Conservation (phyloP, 2,888 invertebrate species). For the Drosophila gaucha region DNA sequence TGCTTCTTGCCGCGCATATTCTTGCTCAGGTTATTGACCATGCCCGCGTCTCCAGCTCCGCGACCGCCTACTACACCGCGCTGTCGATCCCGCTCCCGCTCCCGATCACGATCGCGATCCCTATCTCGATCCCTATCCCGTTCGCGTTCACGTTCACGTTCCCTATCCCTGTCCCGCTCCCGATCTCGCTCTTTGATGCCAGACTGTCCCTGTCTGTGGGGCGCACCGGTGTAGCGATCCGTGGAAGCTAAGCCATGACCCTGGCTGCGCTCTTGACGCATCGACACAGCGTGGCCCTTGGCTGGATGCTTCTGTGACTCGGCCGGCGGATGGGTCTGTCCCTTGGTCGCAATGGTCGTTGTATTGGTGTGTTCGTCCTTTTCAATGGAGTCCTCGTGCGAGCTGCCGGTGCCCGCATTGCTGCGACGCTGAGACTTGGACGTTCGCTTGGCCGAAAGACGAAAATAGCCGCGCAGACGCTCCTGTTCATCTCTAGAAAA, state of each 20-base stretch:
- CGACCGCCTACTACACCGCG: constrained; percentile 43
- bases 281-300: constrained; percentile 10
- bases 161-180: constrained; percentile 20
- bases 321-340: constrained; percentile 11
- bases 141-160: constrained; percentile 32
- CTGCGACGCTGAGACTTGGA: constrained; percentile 82
- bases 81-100: constrained; percentile 33
- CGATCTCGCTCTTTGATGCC: constrained; percentile 36
- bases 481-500: constrained; percentile 86
- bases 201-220: constrained; percentile 52
- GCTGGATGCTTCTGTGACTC: constrained; percentile 16
- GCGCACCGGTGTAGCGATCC: constrained; percentile 52
- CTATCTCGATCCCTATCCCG: constrained; percentile 38
- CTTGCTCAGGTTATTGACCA: constrained; percentile 71
- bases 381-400: constrained; percentile 82
- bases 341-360: constrained; percentile 71
- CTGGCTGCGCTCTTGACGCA: constrained; percentile 49
- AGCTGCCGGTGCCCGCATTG: constrained; percentile 68
- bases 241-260: constrained; percentile 32
- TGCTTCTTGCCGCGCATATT: constrained; percentile 75
- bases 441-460: constrained; percentile 85
- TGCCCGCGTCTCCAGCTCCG: constrained; percentile 67
- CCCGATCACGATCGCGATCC: constrained; percentile 31
- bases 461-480: constrained; percentile 87
- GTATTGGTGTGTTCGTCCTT: constrained; percentile 81